These are phyloP conservation scores for Exephanes ischioxanthus DNA, from an alignment of 2,888 invertebrate genomes.

Conservation along the genomic window DNA sequence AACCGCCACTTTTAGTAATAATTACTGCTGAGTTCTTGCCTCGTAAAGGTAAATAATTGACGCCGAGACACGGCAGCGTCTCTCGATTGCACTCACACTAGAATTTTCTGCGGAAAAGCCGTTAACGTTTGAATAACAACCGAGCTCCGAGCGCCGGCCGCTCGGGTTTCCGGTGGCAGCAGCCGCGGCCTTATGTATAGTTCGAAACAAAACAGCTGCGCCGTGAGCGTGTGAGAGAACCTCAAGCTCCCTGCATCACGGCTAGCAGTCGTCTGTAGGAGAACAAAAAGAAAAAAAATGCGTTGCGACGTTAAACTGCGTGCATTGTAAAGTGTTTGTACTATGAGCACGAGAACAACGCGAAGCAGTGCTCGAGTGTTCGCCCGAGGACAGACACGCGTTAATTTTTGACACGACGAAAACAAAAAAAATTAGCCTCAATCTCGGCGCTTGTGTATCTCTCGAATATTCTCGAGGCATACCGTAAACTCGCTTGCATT, in stretches of 20 bases:
- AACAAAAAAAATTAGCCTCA: background rate
- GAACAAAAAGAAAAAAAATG: background rate
- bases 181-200: too few relatives aligned
- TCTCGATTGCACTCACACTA: too few relatives aligned
- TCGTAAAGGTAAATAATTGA: too few relatives aligned
- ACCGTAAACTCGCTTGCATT: background rate
- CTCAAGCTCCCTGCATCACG: background rate
- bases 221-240: too few relatives aligned
- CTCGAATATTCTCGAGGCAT: background rate
- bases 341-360: slow-evolving; percentile 1
- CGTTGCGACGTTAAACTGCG: background rate
- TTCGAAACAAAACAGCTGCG: too few relatives aligned
- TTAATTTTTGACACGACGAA: slow-evolving; percentile 5
- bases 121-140: too few relatives aligned
- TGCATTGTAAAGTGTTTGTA: background rate
- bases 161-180: too few relatives aligned
- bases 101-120: too few relatives aligned
- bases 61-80: too few relatives aligned
- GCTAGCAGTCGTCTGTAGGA: background rate
- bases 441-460: background rate
- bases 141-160: too few relatives aligned
- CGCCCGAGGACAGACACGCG: background rate
- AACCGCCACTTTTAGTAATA: too few relatives aligned
- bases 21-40: too few relatives aligned
- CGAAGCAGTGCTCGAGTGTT: background rate